Evolutionary conservation across 2,888 invertebrate species (phyloP).

Genomic region (Spisula subtruncata): DNA sequence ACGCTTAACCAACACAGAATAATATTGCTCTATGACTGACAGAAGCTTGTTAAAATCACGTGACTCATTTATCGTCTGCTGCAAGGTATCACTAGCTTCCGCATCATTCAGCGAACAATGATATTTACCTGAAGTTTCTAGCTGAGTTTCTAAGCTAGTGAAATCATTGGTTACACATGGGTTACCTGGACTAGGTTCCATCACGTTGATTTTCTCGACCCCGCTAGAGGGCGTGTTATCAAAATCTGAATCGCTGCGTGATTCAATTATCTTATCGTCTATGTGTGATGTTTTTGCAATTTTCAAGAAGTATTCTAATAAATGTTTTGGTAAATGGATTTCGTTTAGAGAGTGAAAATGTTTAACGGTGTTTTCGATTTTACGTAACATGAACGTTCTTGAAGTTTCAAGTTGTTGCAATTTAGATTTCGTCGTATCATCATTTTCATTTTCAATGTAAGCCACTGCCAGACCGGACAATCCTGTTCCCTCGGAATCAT

Average conservation of each 20-base stretch:
- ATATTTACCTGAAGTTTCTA: constrained; percentile 38
- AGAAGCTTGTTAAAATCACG: constrained; percentile 64
- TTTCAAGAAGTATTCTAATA: constrained; percentile 33
- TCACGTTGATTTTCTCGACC: constrained; percentile 41
- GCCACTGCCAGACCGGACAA: constrained; percentile 55
- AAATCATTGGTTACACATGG: constrained; percentile 41
- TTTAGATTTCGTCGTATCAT: constrained; percentile 44
- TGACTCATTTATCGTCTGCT: constrained; percentile 64
- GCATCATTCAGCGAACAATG: constrained; percentile 43
- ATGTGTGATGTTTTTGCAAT: constrained; percentile 48
- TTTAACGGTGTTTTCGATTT: constrained; percentile 50
- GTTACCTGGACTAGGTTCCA: constrained; percentile 43
- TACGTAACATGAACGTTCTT: constrained; percentile 29
- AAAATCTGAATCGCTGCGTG: constrained; percentile 24
- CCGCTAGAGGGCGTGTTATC: constrained; percentile 31
- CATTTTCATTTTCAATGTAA: constrained; percentile 59
- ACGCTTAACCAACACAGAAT: constrained; percentile 61
- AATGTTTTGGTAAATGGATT: constrained; percentile 32
- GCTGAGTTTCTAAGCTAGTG: constrained; percentile 26
- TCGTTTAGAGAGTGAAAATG: constrained; percentile 46
- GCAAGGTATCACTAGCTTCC: constrained; percentile 47
- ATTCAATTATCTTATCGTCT: constrained; percentile 51
- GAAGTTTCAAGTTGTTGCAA: constrained; percentile 47
- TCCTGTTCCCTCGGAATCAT: not conserved
- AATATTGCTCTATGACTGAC: constrained; percentile 62